Base-by-base conservation (phyloP, 2,888 invertebrate genomes). In the Pherbina coryleti region DNA sequence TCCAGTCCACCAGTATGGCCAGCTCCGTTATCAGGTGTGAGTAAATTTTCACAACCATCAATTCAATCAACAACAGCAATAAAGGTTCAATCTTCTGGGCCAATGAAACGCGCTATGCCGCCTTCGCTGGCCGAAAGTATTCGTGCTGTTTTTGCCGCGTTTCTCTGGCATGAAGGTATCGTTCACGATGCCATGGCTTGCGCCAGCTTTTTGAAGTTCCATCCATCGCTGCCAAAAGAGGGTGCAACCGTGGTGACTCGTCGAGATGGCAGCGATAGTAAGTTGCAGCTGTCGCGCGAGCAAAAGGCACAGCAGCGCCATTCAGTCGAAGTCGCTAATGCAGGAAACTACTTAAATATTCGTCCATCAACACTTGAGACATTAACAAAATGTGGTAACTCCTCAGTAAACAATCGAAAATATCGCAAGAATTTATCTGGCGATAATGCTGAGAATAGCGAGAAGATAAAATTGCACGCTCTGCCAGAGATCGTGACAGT, bases 141-240 rank as follows among this genome's bases (percentile, higher is more conserved):
- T 28, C 91, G 99, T n/a, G 96, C 98, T 0, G 96, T 98, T 5
- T 99, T 99, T 89, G 98, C 98, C 0, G 97, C 98, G 0, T 94
- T 98, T 84, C 91, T 99, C 1, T 99, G 98, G 98, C 98, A 99
- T 87, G 98, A 98, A 91, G 94, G 98, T 17, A 94, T 98, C 67
- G 98, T 98, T 0, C 98, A 98, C 88, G 98, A 99, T 88, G 98
- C 98, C 7, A 98, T 99, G 94, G 98, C 98, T 0, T 98, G 98
- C 87, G 97, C 98, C 0, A 97, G 98, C 0, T 99, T 97, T 88
- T 91, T 99, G 9, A 98, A 98, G 90, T 98, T 98, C 87, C 96
- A 97, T 89, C 97, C 97, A 0, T 93, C 93, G 44, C 89, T 97
- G 79, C 95, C 96, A 22, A 97, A 97, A 86, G 93, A 94, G 86